A percentile compares a stretch with the other conserved stretches of the same genome.
Evolutionary conservation across 2,797 vertebrate species (phyloP).

Genomic region (Australoheros facetus): DNA sequence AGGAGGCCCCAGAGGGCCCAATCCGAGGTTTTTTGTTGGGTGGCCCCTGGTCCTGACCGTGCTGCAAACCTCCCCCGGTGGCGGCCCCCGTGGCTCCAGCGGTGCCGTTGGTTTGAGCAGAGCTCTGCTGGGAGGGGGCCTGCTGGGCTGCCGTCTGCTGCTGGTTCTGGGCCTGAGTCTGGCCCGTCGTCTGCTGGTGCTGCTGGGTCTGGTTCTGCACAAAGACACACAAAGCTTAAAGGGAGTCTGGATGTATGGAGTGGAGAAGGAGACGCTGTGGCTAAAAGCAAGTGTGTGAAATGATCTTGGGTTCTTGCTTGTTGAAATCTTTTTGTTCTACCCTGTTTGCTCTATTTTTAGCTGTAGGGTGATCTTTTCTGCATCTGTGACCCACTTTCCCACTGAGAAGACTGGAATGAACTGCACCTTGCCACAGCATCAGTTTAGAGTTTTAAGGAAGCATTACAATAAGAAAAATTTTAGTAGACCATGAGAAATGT

Average conservation of each 20-base stretch:
- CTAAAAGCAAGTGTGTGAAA: not conserved
- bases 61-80: conserved; percentile 83
- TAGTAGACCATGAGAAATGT: not conserved
- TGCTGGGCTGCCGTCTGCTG: conserved; percentile 84
- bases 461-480: not conserved
- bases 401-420: not conserved
- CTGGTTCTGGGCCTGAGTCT: conserved; percentile 85
- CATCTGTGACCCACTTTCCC: conserved; percentile 6
- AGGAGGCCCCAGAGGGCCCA: conserved; percentile 88
- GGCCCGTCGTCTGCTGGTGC: conserved; percentile 74
- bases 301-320: not conserved
- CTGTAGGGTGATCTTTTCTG: not conserved
- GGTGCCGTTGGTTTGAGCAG: conserved; percentile 92
- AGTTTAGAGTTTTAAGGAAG: not conserved
- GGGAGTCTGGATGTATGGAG: not conserved
- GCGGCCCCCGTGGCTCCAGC: conserved; percentile 70
- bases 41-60: conserved; percentile 90
- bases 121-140: conserved; percentile 87
- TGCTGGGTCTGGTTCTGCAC: conserved; percentile 75
- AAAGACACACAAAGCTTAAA: not conserved
- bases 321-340: not conserved
- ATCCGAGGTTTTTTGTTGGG: conserved; percentile 95
- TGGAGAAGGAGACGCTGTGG: not conserved
- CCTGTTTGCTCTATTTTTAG: not conserved
- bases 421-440: not conserved